Evolutionary conservation across 2,113 vertebrate genomes (phyloP).

Genomic region (Pluvianellus socialis): DNA sequence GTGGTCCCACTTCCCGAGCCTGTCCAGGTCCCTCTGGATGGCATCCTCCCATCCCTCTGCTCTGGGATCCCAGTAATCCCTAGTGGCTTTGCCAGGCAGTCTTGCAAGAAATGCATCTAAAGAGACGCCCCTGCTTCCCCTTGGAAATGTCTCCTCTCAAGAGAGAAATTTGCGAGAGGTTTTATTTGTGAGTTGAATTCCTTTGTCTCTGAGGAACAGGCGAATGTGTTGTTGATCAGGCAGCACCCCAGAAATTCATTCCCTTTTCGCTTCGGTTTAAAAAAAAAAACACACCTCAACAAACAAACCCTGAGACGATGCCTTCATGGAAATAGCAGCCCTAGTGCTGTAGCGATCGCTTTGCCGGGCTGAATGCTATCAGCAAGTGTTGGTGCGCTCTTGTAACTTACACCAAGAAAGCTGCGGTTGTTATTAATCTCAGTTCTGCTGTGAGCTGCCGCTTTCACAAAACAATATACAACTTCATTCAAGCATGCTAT

Average conservation of each 20-base stretch:
- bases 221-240: background rate
- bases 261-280: background rate
- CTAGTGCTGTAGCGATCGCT: rapidly evolving
- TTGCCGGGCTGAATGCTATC: background rate
- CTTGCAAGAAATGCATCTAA: background rate
- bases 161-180: background rate
- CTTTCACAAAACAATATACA: background rate
- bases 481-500: slow-evolving; percentile 8
- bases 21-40: background rate
- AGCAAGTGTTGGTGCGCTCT: background rate
- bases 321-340: background rate
- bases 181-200: background rate
- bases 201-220: background rate
- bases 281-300: background rate
- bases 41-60: background rate
- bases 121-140: background rate
- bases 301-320: background rate
- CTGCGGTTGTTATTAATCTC: background rate
- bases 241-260: background rate
- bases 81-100: background rate
- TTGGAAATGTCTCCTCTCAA: background rate
- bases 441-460: background rate
- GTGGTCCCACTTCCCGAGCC: background rate
- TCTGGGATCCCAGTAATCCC: background rate
- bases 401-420: background rate